Evolutionary conservation across 2,797 vertebrate species (phyloP), one percentile per base, ranked within the genome.

Genomic region (Parauchenoglanis punctatus): DNA sequence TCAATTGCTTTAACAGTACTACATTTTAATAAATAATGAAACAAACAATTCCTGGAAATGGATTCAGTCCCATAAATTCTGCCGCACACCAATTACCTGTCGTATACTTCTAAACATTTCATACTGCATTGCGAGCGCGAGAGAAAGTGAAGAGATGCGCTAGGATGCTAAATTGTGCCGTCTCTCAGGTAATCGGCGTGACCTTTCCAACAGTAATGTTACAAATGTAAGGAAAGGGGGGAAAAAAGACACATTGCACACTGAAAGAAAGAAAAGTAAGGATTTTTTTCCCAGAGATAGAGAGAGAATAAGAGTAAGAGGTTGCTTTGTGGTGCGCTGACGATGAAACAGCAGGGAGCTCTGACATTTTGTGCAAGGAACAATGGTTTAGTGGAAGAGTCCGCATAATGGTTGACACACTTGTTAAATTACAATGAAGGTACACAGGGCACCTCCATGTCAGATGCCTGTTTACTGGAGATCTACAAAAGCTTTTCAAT

Each of bases 291-390:
- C 35, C 35, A 52, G 44, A 67, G 61, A 44, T 8, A 44, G 31
- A 68, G 40, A 46, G 46, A 40, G 35, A 67, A 56, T 68, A 68
- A 68, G 52, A 81, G 25, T n/a, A 70, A 73, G 46, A 52, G 68
- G 12, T 28, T 75, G 58, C 11, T 73, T 83, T 82, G 2, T n/a
- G 25, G 78, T 44, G 67, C 35, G 5, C 25, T 25, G 40, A 13
- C 40, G 5, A 76, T 76, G 31, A 76, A 75, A 83, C 56, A 67
- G 46, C 28, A 65, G 23, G 4, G 5, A 65, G 70, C 70, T 44
- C 61, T 85, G 73, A 84, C 63, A 61, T 87, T 85, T 89, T 84
- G 83, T 80, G n/a, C 59, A 56, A 73, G 54, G n/a, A 61, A 23
- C 54, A 35, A 35, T 4, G 20, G 80, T 75, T 83, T 12, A 10